Base-by-base conservation (phyloP, 2,113 vertebrate species). In the Chionodraco myersi region DNA sequence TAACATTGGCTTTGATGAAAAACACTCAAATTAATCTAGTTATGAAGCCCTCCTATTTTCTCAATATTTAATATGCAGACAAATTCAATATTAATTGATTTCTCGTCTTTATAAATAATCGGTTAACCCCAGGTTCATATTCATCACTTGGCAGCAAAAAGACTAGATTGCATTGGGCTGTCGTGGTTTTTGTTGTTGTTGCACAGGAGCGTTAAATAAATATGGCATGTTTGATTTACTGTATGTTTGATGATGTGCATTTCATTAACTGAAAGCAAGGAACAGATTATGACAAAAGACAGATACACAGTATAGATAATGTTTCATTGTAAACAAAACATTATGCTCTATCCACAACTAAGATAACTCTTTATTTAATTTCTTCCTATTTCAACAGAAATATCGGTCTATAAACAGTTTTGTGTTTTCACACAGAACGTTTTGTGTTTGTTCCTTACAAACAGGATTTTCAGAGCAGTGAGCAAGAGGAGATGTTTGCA, bases 401-500 rank as follows among this genome's bases (percentile, higher is more conserved):
- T 18, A 77, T 84, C 69, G 78, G 10, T 70, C 60, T 68, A 63
- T 77, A 48, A 73, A 67, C 62, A 49, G 49, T 61, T 75, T 36
- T 59, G 44, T 66, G 21, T 80, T 72, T 81, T 69, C 48, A 78
- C 58, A 47, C 49, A 49, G 34, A 58, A 64, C 0, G 21, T 44
- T 26, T 26, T 26, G 26, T 26, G 26, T 26, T 26, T 16, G 60
- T n/a, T 83, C 80, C 73, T 85, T 79, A 72, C 73, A 82, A 70
- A 69, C 71, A 70, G 18, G 2, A 67, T 63, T 82, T 84, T 74
- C 61, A 52, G 66, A 69, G 81, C 72, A 82, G 80, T 45, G 85
- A 89, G 82, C 72, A 87, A 87, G 88, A 87, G 81, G 85, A 91
- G 91, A 90, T 91, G 90, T 93, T 91, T 93, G 86, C 83, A 75